These are phyloP conservation scores for Micromys minutus DNA, from an alignment of 2,113 vertebrate species.

Conservation along the genomic window DNA sequence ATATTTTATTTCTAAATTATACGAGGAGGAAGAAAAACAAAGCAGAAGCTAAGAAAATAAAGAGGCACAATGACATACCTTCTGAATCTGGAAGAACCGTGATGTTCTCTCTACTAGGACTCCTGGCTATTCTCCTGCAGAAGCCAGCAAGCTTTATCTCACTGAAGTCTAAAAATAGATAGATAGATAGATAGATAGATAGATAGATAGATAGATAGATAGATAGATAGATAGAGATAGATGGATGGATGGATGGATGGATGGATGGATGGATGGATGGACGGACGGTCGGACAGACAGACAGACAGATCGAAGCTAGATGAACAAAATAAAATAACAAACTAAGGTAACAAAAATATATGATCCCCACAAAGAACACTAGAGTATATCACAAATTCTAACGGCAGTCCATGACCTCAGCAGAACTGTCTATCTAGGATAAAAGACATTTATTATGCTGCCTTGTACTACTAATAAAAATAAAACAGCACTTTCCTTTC, in stretches of 20 bases:
- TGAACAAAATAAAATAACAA: background rate
- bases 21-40: background rate
- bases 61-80: background rate
- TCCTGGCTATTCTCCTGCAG: background rate
- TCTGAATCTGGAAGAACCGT: background rate
- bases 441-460: background rate
- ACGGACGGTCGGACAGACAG: background rate
- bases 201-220: too few relatives aligned
- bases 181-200: too few relatives aligned
- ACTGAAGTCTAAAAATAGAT: too few relatives aligned
- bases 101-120: background rate
- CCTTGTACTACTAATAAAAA: background rate
- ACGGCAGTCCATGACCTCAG: background rate
- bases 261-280: background rate
- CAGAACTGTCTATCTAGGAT: background rate
- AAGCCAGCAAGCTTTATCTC: background rate
- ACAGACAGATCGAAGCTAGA: too few relatives aligned
- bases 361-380: background rate
- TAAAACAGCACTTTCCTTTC: background rate
- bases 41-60: background rate
- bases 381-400: background rate
- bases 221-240: too few relatives aligned
- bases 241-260: too few relatives aligned
- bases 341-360: background rate
- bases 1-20: background rate